These are phyloP conservation scores for Triplophysa siluroides DNA, from an alignment of 2,113 vertebrate genomes.

Conservation along the genomic window DNA sequence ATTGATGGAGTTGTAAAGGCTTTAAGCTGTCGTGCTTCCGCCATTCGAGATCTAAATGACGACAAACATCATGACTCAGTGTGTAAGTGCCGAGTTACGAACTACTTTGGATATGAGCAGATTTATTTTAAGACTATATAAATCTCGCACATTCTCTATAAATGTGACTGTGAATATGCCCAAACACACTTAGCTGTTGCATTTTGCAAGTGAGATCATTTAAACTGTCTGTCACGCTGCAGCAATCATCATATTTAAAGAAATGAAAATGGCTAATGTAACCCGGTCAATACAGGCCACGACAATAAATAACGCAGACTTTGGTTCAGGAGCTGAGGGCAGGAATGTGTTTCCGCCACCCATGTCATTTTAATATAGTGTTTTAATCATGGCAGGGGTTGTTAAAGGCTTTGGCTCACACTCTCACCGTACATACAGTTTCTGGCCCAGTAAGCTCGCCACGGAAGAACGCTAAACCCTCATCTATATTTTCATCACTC, in stretches of 20 bases:
- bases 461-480: slow-evolving; percentile 36
- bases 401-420: slow-evolving; percentile 60
- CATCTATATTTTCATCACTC: slow-evolving; percentile 45
- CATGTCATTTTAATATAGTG: slow-evolving; percentile 67
- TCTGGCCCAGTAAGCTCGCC: slow-evolving; percentile 31
- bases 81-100: slow-evolving; percentile 32
- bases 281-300: slow-evolving; percentile 59
- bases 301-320: slow-evolving; percentile 65
- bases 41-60: slow-evolving; percentile 22
- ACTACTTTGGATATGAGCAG: slow-evolving; percentile 32
- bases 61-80: slow-evolving; percentile 31
- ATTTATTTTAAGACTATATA: slow-evolving; percentile 21
- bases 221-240: slow-evolving; percentile 67
- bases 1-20: slow-evolving; percentile 20
- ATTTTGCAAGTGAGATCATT: slow-evolving; percentile 57
- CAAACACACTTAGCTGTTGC: slow-evolving; percentile 20
- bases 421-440: slow-evolving; percentile 55
- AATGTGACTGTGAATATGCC: slow-evolving; percentile 21
- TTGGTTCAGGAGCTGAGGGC: slow-evolving; percentile 48
- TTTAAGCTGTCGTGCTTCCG: slow-evolving; percentile 8
- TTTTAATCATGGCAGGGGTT: slow-evolving; percentile 66
- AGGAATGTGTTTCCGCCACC: slow-evolving; percentile 52
- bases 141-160: slow-evolving; percentile 22
- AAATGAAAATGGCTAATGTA: slow-evolving; percentile 67
- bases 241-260: slow-evolving; percentile 62